Conservation (phyloP, 2,888 invertebrate genomes). For the Onchidella celtica region DNA sequence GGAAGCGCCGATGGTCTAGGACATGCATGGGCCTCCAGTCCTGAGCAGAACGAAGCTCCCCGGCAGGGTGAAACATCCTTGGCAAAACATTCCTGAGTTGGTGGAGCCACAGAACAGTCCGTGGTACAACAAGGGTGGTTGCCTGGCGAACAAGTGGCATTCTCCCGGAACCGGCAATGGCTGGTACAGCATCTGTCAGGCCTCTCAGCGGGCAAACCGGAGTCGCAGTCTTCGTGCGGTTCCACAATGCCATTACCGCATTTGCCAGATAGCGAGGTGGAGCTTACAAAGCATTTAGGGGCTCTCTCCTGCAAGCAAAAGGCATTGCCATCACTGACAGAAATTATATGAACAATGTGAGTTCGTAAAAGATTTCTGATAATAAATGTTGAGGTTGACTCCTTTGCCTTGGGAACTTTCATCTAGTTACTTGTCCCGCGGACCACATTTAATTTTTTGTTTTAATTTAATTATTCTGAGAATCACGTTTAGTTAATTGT, state of each 20-base stretch:
- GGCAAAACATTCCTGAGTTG: not conserved
- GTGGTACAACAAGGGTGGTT: constrained; percentile 20
- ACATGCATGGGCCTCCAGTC: not conserved
- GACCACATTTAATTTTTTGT: too few species aligned
- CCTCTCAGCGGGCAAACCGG: not conserved
- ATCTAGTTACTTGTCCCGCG: too few species aligned
- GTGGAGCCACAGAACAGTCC: constrained; percentile 2
- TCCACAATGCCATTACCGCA: constrained; percentile 23
- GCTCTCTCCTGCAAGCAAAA: constrained; percentile 5
- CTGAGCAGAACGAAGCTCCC: not conserved
- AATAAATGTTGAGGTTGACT: too few species aligned
- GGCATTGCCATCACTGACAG: too few species aligned
- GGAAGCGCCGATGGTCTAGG: not conserved
- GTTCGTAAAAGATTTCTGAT: too few species aligned
- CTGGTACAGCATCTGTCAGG: not conserved
- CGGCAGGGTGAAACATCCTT: not conserved
- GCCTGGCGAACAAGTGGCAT: constrained; percentile 1
- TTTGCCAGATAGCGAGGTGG: not conserved
- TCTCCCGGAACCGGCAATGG: not conserved
- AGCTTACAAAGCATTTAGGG: constrained; percentile 17
- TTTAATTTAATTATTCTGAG: too few species aligned
- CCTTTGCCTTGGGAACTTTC: too few species aligned
- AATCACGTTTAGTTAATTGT: too few species aligned
- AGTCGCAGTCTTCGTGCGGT: constrained; percentile 15
- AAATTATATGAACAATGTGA: too few species aligned